Evolutionary conservation across 2,797 vertebrate genomes (phyloP).

Genomic region (Sorex maritimensis): DNA sequence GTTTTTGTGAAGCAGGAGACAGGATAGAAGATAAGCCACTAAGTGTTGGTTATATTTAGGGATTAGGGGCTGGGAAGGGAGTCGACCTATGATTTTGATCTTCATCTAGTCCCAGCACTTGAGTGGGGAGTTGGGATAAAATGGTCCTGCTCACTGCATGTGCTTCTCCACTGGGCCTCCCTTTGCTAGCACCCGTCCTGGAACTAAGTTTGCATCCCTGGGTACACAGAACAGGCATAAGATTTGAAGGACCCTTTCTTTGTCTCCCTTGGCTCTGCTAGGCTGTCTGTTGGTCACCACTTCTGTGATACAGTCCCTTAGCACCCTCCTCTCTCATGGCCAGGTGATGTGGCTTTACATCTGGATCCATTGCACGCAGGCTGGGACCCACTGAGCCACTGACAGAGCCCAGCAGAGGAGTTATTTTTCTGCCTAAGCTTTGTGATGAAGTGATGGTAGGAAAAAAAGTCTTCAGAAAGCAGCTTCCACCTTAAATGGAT

Average conservation of each 20-base stretch:
- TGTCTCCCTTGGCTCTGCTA: not conserved
- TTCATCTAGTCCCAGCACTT: slow-evolving; percentile 74
- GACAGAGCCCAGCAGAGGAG: slow-evolving; percentile 61
- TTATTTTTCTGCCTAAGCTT: slow-evolving; percentile 63
- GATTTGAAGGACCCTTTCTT: slow-evolving; percentile 39
- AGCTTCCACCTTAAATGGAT: slow-evolving; percentile 83
- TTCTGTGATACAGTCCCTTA: not conserved
- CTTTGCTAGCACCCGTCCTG: slow-evolving; percentile 56
- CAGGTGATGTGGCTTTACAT: not conserved
- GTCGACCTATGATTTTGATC: slow-evolving; percentile 76
- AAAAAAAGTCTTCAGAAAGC: slow-evolving; percentile 82
- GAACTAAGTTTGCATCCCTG: slow-evolving; percentile 24
- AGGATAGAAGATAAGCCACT: slow-evolving; percentile 80
- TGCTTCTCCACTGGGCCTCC: slow-evolving; percentile 28
- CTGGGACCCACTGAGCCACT: not conserved
- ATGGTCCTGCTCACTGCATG: slow-evolving; percentile 47
- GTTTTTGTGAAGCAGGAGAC: slow-evolving; percentile 81
- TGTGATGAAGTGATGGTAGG: slow-evolving; percentile 62
- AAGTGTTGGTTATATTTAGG: slow-evolving; percentile 82
- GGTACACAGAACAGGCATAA: not conserved
- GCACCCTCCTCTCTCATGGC: not conserved
- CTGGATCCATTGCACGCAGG: slow-evolving; percentile 24
- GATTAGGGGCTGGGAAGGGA: slow-evolving; percentile 71
- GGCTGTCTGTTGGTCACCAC: not conserved
- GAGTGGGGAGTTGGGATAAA: slow-evolving; percentile 1